A percentile compares a stretch with the other conserved stretches of the same genome.
Evolutionary conservation across 2,888 invertebrate species (phyloP).

Genomic region (Drosophila maculinotata): DNA sequence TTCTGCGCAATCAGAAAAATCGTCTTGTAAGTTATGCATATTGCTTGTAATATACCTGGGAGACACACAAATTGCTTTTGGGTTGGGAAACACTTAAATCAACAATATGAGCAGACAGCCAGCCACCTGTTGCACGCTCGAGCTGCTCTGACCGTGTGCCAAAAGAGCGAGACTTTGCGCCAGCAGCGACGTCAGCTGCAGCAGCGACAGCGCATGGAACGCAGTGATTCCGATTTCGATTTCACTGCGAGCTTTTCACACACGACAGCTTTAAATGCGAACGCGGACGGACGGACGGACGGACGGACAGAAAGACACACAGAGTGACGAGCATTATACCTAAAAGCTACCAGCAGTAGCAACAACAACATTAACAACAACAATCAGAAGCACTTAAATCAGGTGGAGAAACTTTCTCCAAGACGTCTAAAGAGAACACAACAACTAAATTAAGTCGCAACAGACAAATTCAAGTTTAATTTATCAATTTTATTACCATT

Average conservation of each 20-base stretch:
- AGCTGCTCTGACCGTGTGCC: slow-evolving; percentile 67
- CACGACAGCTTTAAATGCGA: slow-evolving; percentile 50
- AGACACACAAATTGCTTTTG: slow-evolving; percentile 56
- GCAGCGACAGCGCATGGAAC: slow-evolving; percentile 27
- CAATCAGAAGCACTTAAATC: slow-evolving; percentile 57
- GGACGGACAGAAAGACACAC: slow-evolving; percentile 22
- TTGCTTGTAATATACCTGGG: slow-evolving; percentile 29
- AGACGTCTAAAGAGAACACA: slow-evolving; percentile 62
- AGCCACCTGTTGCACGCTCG: slow-evolving; percentile 76
- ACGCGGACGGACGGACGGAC: slow-evolving; percentile 27
- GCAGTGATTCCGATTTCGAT: slow-evolving; percentile 60
- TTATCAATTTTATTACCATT: not conserved
- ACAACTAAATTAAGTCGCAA: slow-evolving; percentile 17
- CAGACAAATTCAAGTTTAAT: slow-evolving; percentile 6
- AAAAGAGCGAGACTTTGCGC: slow-evolving; percentile 32
- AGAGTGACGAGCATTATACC: slow-evolving; percentile 38
- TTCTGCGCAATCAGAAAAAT: slow-evolving; percentile 65
- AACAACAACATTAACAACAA: slow-evolving; percentile 24
- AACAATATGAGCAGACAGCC: slow-evolving; percentile 49
- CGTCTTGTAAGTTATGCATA: slow-evolving; percentile 51
- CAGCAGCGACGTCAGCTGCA: not conserved
- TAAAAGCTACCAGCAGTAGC: slow-evolving; percentile 27
- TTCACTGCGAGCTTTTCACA: slow-evolving; percentile 54
- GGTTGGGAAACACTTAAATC: slow-evolving; percentile 47
- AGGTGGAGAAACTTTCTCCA: slow-evolving; percentile 73